Evolutionary conservation across 2,888 invertebrate genomes (phyloP).

Genomic region (Coelinius sp.): DNA sequence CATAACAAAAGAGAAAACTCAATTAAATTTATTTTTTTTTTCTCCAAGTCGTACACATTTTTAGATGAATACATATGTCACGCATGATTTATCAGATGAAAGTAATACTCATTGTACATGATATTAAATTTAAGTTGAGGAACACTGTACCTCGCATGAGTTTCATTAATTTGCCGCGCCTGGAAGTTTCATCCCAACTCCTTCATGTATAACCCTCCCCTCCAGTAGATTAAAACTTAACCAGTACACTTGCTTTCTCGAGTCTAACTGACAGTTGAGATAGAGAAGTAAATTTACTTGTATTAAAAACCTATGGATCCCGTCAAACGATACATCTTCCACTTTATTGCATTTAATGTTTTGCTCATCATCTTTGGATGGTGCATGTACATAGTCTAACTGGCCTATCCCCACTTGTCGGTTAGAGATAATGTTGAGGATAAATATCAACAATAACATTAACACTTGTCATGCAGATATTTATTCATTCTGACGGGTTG

Average conservation of each 20-base stretch:
- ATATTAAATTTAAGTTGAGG: constrained; percentile 48
- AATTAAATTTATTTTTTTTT: too few species aligned
- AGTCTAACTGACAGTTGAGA: constrained; percentile 7
- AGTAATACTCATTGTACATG: not conserved
- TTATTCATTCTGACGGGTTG: too few species aligned
- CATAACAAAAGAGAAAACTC: too few species aligned
- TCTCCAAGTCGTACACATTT: too few species aligned
- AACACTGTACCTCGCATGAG: constrained; percentile 54
- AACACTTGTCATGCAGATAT: too few species aligned
- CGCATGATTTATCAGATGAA: not conserved
- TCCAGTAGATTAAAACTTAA: not conserved
- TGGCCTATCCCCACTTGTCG: too few species aligned
- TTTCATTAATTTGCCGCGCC: constrained; percentile 67
- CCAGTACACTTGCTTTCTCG: constrained; percentile 12
- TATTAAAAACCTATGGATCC: not conserved
- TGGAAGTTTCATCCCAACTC: constrained; percentile 52
- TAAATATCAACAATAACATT: too few species aligned
- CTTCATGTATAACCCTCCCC: constrained; percentile 16
- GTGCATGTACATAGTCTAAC: too few species aligned
- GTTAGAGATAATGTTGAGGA: too few species aligned
- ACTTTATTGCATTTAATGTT: too few species aligned
- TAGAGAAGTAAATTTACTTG: constrained; percentile 1
- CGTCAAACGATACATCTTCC: constrained; percentile 5
- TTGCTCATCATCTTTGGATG: too few species aligned
- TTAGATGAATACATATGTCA: too few species aligned